Base-by-base conservation (phyloP, 2,888 invertebrate genomes). In the Aleiodes testaceus region DNA sequence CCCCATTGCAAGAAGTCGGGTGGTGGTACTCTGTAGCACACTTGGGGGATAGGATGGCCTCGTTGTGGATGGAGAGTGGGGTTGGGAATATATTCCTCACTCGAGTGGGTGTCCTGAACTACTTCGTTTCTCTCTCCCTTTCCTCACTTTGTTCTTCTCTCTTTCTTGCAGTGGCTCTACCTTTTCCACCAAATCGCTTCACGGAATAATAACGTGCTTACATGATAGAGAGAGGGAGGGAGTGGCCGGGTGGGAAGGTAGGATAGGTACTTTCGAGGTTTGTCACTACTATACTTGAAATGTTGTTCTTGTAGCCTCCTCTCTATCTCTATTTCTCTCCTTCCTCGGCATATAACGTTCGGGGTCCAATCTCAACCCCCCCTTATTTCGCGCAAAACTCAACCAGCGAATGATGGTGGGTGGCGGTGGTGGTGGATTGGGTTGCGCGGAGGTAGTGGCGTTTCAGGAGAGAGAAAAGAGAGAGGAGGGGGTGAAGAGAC, bases 361-460 rank as follows among this genome's bases (percentile, higher is more conserved):
- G 50, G 44, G 53, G 20, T 36, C 14, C 55, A 26, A 47, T 71
- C 63, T 61, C 63, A 42, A 52, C 16, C 63, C 42, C 50, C 30
- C 36, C 50, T 69, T 70, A 50, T 66, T 26, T 20, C 63, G 72
- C 64, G 65, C 47, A 67, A 73, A 74, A 74, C 74, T 77, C 71
- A 74, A 74, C 71, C 78, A 82, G 84, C 82, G 86, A 84, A 84
- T 73, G 82, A 85, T 81, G 83, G 88, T 88, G 89, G 88, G 88
- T 88, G 87, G 88, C 88, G 81, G 84, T 79, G 88, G 87, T 85
- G 85, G 47, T 45, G 63, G 45, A 63, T 22, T 63, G 20, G 63
- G 63, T 30, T 44, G 63, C 63, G 63, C 63, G 45, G 36, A 36
- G 59, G 36, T 63, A 20, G 44, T 18, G 14, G 63, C 63, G 26